Evolutionary conservation across 2,888 invertebrate genomes (phyloP).

Genomic region (Seira sanloemensis): DNA sequence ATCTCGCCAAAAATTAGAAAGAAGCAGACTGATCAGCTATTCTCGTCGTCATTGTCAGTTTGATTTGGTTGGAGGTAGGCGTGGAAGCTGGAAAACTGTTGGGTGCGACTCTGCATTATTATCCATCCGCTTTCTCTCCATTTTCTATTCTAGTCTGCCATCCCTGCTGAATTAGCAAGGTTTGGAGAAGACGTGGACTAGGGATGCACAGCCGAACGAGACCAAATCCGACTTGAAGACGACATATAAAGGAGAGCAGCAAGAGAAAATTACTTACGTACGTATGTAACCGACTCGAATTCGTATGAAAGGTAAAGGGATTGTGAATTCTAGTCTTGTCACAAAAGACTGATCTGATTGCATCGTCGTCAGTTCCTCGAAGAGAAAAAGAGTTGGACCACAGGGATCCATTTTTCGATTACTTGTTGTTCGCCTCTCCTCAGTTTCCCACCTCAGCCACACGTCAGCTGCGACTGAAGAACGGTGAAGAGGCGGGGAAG

Average conservation of each 20-base stretch:
- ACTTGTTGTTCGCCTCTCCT: constrained; percentile 54
- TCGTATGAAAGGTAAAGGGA: constrained; percentile 26
- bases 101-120: no score
- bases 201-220: no score
- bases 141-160: background rate
- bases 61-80: background rate
- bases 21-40: background rate
- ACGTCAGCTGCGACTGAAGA: constrained; percentile 12
- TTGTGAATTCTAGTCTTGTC: constrained; percentile 41
- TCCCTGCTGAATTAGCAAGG: background rate
- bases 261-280: background rate
- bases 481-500: background rate
- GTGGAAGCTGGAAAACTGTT: background rate
- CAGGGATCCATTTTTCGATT: constrained; percentile 62
- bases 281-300: background rate
- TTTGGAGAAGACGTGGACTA: background rate
- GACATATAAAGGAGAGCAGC: no score
- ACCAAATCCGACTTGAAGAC: no score
- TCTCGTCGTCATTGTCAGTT: background rate
- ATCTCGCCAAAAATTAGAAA: constrained; percentile 11
- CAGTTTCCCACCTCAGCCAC: background rate
- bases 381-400: constrained; percentile 62
- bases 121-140: background rate
- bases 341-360: constrained; percentile 60
- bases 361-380: constrained; percentile 56